A percentile compares a stretch with the other conserved stretches of the same genome.
Conservation (phyloP, 2,888 invertebrate species). For the Oconnorella tubifera region DNA sequence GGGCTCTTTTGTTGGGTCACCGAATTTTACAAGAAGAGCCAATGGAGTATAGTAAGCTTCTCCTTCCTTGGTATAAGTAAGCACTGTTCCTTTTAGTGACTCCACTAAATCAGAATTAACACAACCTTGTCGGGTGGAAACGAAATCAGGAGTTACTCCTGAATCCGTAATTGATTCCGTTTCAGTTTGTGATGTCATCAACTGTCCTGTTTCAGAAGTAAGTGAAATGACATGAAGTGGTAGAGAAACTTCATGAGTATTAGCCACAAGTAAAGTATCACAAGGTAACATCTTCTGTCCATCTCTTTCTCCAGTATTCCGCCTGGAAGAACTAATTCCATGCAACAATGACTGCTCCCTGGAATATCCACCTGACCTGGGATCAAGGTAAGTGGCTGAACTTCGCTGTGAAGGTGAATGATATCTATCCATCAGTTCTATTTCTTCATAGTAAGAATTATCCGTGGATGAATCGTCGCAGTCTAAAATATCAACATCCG, state of each 20-base stretch:
- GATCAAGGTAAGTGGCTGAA: slow-evolving; percentile 7
- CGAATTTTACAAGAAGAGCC: slow-evolving; percentile 28
- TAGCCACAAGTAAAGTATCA: not conserved
- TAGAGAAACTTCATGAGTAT: not conserved
- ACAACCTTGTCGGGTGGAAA: too few relatives aligned
- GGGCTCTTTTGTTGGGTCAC: slow-evolving; percentile 35
- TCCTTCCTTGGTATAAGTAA: slow-evolving; percentile 32
- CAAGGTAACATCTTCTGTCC: not conserved
- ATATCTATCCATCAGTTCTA: slow-evolving; percentile 3
- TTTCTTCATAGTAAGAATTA: slow-evolving; percentile 14
- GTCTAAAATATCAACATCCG: not conserved
- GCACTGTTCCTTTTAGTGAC: slow-evolving; percentile 8
- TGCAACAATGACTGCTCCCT: not conserved
- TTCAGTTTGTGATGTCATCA: not conserved
- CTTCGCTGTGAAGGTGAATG: slow-evolving; percentile 3
- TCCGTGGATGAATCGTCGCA: slow-evolving; percentile 10
- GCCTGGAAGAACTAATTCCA: too few relatives aligned
- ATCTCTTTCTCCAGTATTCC: not conserved
- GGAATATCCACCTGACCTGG: not conserved
- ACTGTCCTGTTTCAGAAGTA: not conserved
- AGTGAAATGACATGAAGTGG: not conserved
- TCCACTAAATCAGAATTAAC: too few relatives aligned
- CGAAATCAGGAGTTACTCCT: not conserved
- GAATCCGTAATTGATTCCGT: not conserved
- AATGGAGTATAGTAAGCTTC: slow-evolving; percentile 30